Base-by-base conservation (phyloP, 2,113 vertebrate species). In the Daphoenositta chrysoptera region DNA sequence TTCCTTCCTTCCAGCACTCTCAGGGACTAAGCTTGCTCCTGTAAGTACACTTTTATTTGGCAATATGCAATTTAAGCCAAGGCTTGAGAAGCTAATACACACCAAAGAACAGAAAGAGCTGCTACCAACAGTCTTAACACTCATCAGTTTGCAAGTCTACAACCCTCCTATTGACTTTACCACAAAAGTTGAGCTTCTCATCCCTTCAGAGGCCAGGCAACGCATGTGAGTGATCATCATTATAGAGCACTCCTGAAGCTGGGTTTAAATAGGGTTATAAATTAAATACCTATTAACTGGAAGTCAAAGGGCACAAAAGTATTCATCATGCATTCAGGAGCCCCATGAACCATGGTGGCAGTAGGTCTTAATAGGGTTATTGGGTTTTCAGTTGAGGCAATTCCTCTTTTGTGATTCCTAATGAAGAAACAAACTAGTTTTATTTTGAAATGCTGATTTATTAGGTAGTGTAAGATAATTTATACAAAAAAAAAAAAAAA, bases 361-460 rank as follows among this genome's bases (percentile, higher is more conserved):
- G 54, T 72, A 73, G 3, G 15, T 78, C 78, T 94, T 97, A n/a
- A n/a, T n/a, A n/a, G n/a, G n/a, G n/a, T 97, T 97, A 96, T 81
- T 97, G 91, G 50, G 33, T 95, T 93, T 93, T 94, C 92, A 96
- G 48, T 63, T 83, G 89, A 96, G 54, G 44, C 15, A 78, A 76
- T 89, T 97, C 93, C 53, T 94, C 61, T 73, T 91, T 40, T 64
- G 35, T 86, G 66, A 96, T 96, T 89, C 95, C 93, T 92, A 86
- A 93, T 58, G 56, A 97, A 96, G 72, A 96, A 97, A 89, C 37
- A 35, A 95, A 96, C 95, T 31, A 95, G 58, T 82, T 37, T 96
- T 90, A 81, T 76, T 97, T 90, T 91, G 65, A 96, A 97, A 95
- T 56, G 47, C 21, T 91, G 96, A 95, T 97, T 96, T 54, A 95